Evolutionary conservation across 2,888 invertebrate species (phyloP).

Genomic region (Nineta flava): DNA sequence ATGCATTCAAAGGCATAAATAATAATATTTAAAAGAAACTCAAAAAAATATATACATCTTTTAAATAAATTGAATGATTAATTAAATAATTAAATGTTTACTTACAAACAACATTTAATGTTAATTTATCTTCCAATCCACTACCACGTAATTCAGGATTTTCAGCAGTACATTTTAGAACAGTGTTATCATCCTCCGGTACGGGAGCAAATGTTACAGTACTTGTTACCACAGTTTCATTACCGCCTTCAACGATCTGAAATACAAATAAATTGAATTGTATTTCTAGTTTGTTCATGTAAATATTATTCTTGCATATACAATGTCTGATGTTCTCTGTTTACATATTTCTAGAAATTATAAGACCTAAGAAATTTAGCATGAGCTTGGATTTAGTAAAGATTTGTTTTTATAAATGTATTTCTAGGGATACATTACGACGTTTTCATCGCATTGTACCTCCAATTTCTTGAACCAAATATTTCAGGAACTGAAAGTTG

Average conservation of each 20-base stretch:
- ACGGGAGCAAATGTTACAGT: slow-evolving; percentile 63
- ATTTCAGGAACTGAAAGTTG: too few relatives aligned
- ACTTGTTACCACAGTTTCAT: slow-evolving; percentile 60
- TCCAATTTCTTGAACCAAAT: too few relatives aligned
- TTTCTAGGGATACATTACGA: too few relatives aligned
- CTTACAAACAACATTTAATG: slow-evolving; percentile 82
- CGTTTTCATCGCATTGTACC: too few relatives aligned
- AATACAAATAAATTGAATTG: slow-evolving; percentile 11
- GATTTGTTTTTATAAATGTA: too few relatives aligned
- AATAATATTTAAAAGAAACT: too few relatives aligned
- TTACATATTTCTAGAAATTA: not conserved
- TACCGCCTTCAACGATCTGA: slow-evolving; percentile 45
- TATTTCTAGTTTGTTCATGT: too few relatives aligned
- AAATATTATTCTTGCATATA: too few relatives aligned
- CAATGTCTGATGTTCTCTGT: not conserved
- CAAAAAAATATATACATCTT: not conserved
- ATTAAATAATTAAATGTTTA: slow-evolving; percentile 19
- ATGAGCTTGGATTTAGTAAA: too few relatives aligned
- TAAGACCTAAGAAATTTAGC: too few relatives aligned
- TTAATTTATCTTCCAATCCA: slow-evolving; percentile 64
- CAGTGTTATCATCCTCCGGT: slow-evolving; percentile 72
- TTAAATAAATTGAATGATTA: too few relatives aligned
- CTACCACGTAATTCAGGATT: slow-evolving; percentile 64
- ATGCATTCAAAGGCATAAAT: too few relatives aligned
- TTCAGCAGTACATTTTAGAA: slow-evolving; percentile 70